These are phyloP conservation scores for Micronisus gabar DNA, from an alignment of 2,113 vertebrate genomes.

Conservation along the genomic window DNA sequence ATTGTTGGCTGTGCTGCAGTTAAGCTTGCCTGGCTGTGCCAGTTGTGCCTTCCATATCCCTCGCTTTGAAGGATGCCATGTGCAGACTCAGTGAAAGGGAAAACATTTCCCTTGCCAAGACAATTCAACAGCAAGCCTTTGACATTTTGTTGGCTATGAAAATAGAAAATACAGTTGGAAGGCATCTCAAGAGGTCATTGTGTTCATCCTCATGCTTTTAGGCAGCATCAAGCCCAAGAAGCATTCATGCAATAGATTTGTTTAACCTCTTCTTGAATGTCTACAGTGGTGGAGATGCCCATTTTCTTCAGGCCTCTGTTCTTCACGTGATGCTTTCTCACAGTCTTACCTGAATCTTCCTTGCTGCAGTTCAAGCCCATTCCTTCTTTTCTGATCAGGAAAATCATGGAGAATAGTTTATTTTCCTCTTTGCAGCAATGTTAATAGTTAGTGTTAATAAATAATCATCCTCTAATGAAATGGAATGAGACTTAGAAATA, in stretches of 20 bases:
- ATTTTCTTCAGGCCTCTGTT: background rate
- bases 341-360: background rate
- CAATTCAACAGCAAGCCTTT: background rate
- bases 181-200: background rate
- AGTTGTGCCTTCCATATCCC: background rate
- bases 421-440: background rate
- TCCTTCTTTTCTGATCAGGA: background rate
- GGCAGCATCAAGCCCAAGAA: background rate
- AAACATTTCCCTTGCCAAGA: background rate
- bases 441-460: background rate
- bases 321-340: background rate
- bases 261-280: background rate
- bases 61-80: background rate
- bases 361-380: background rate
- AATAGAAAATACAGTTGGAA: background rate
- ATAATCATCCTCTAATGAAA: background rate
- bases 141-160: background rate
- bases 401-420: background rate
- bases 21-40: background rate
- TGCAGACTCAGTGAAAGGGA: background rate
- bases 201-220: background rate
- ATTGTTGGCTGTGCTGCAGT: accelerated
- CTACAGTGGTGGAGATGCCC: background rate
- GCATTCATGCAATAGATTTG: background rate
- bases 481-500: background rate